phyloP scores from a whole-genome alignment of 2,797 vertebrate genomes.

The Corythornis leucogaster region DNA sequence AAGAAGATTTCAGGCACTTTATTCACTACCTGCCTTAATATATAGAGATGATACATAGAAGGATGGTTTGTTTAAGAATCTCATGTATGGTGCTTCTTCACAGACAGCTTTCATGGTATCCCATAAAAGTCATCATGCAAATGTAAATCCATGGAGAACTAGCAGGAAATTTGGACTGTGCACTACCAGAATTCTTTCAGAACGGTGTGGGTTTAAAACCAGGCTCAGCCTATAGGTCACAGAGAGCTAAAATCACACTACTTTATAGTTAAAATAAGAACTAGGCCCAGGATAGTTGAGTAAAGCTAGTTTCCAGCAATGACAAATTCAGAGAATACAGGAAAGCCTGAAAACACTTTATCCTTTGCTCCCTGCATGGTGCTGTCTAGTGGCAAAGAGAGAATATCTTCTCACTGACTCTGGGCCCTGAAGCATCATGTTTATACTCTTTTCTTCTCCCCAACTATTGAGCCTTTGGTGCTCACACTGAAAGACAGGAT shows the following conservation, averaged over 20 bases:
- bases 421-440: neutral
- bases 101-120: neutral
- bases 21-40: neutral
- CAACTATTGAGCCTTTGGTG: neutral
- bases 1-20: neutral
- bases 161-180: neutral
- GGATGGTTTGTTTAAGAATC: neutral
- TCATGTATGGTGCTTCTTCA: neutral
- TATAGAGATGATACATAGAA: neutral
- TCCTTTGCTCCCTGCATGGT: neutral
- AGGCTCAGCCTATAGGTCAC: neutral
- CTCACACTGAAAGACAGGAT: neutral
- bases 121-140: neutral
- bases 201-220: accelerated
- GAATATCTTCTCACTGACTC: neutral
- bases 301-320: neutral
- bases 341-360: neutral
- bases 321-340: neutral
- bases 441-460: neutral
- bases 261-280: neutral
- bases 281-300: neutral
- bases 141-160: neutral
- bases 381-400: neutral
- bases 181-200: neutral
- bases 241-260: neutral